Conservation (phyloP, 2,888 invertebrate genomes). For the Ornithoptera priamus region DNA sequence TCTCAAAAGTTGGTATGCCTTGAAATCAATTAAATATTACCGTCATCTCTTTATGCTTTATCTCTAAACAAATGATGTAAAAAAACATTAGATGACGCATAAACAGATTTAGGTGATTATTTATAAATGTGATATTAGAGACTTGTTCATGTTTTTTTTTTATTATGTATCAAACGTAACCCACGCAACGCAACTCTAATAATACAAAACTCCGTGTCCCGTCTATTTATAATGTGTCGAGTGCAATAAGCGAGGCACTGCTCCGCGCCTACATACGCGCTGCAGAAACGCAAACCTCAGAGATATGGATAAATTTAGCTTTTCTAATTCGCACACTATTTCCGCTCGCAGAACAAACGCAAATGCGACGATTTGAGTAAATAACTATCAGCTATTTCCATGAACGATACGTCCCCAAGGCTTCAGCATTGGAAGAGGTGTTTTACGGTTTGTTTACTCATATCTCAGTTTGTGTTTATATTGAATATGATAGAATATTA, state of each 20-base stretch:
- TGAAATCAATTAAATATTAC: no score
- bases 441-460: background rate
- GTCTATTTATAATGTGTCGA: constrained; percentile 7
- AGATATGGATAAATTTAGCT: constrained; percentile 10
- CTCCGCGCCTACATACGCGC: background rate
- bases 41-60: no score
- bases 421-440: background rate
- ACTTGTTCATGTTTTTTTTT: no score
- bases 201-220: no score
- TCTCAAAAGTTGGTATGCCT: no score
- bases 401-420: constrained; percentile 10
- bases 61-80: no score
- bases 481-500: background rate
- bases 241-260: background rate
- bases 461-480: background rate
- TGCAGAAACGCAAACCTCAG: constrained; percentile 12
- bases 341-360: constrained; percentile 13
- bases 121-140: no score
- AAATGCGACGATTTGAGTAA: constrained; percentile 8
- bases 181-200: no score
- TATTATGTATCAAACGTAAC: no score
- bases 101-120: no score
- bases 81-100: no score
- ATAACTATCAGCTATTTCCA: constrained; percentile 15
- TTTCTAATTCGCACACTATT: constrained; percentile 18